Evolutionary conservation across 2,797 vertebrate genomes (phyloP).

Genomic region (Yasuhikotakia modesta): DNA sequence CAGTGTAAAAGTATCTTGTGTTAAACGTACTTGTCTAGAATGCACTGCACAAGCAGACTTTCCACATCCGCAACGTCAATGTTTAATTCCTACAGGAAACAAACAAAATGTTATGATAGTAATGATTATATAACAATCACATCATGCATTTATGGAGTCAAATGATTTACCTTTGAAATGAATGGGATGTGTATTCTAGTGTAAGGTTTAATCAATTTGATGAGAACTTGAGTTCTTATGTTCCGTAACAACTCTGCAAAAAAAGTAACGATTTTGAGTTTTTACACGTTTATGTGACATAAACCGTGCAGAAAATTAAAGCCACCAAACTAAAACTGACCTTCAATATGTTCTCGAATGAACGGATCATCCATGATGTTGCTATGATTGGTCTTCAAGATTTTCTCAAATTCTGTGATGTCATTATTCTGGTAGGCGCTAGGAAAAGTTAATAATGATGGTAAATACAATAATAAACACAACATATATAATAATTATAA

Average conservation of each 20-base stretch:
- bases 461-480: too few species aligned
- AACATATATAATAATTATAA: too few species aligned
- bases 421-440: constrained; percentile 99
- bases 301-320: too few species aligned
- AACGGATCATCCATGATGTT: constrained; percentile 99
- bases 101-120: background rate
- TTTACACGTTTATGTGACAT: too few species aligned
- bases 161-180: constrained; percentile 93
- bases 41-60: constrained; percentile 99
- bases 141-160: background rate
- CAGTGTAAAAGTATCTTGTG: background rate
- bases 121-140: background rate
- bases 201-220: constrained; percentile 99
- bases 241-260: constrained; percentile 93
- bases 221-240: constrained; percentile 99
- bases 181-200: constrained; percentile 99
- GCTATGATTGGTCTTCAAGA: constrained; percentile 99
- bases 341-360: constrained; percentile 99
- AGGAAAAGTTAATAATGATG: constrained; percentile 52
- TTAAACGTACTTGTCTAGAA: constrained; percentile 97
- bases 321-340: constrained; percentile 76
- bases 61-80: constrained; percentile 99
- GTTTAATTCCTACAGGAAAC: constrained; percentile 90
- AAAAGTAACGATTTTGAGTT: too few species aligned
- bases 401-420: constrained; percentile 99